phyloP scores from a whole-genome alignment of 1,140 invertebrate species.

The Triops longicaudatus region DNA sequence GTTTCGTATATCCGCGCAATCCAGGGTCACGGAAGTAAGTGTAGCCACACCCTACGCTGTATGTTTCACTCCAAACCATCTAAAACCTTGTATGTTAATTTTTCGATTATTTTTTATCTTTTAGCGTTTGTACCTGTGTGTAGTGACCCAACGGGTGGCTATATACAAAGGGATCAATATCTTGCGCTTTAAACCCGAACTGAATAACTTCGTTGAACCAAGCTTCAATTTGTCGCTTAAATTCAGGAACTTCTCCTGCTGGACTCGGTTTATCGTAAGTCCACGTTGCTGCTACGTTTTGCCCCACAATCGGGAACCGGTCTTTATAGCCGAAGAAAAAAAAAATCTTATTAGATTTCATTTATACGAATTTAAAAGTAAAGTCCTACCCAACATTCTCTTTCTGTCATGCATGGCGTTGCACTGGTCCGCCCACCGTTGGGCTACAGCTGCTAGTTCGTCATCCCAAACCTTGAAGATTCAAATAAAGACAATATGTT shows the following conservation, averaged over 20 bases:
- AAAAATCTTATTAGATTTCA: conserved; percentile 3
- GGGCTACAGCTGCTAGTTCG: conserved; percentile 67
- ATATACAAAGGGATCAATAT: conserved; percentile 41
- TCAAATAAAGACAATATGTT: conserved; percentile 24
- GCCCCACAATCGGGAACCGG: conserved; percentile 62
- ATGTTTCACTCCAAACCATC: conserved; percentile 70
- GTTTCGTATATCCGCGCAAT: conserved; percentile 59
- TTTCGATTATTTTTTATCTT: background rate
- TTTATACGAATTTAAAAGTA: background rate
- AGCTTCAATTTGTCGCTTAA: conserved; percentile 57
- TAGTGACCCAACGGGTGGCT: conserved; percentile 65
- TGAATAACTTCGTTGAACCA: conserved; percentile 74
- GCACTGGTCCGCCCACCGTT: conserved; percentile 72
- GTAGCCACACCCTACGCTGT: conserved; percentile 69
- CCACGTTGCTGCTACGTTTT: conserved; percentile 72
- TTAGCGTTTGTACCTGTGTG: conserved; percentile 52
- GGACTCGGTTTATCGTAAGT: conserved; percentile 53
- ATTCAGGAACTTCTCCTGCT: conserved; percentile 54
- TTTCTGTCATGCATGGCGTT: conserved; percentile 59
- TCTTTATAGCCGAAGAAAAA: conserved; percentile 41
- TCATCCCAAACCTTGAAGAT: conserved; percentile 69
- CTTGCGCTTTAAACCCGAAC: conserved; percentile 54
- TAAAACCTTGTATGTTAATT: conserved; percentile 40
- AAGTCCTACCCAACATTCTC: conserved; percentile 51
- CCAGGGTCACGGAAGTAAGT: conserved; percentile 61